phyloP scores from a whole-genome alignment of 2,113 vertebrate genomes.

The Nothoprocta pentlandii region DNA sequence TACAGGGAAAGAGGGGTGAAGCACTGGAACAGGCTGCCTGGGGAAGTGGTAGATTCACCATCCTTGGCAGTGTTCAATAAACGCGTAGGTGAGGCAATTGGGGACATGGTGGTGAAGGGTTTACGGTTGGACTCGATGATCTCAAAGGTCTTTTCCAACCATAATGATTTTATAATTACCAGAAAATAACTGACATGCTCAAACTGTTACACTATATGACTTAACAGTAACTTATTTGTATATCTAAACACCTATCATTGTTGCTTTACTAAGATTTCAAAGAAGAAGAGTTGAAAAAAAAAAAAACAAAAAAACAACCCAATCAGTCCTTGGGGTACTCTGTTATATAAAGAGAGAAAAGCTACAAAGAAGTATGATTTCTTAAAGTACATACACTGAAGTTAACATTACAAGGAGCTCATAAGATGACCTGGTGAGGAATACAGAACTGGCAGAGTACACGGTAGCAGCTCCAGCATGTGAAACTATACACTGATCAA shows the following conservation, averaged over 20 bases:
- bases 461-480: too few species aligned
- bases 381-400: neutral
- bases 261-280: neutral
- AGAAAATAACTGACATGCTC: neutral
- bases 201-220: neutral
- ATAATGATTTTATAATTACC: neutral
- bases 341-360: neutral
- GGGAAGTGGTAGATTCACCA: too few species aligned
- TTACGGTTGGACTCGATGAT: too few species aligned
- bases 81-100: too few species aligned
- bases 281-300: neutral
- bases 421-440: neutral
- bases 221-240: neutral
- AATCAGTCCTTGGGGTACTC: neutral
- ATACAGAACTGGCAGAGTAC: too few species aligned
- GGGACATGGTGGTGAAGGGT: too few species aligned
- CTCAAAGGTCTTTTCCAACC: too few species aligned
- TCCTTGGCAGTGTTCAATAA: too few species aligned
- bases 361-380: neutral
- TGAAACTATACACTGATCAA: neutral
- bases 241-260: neutral
- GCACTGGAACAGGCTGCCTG: too few species aligned
- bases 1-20: too few species aligned
- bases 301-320: neutral
- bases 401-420: neutral